These are phyloP conservation scores for Corythornis vintsioides DNA, from an alignment of 2,113 vertebrate genomes.

Conservation along the genomic window DNA sequence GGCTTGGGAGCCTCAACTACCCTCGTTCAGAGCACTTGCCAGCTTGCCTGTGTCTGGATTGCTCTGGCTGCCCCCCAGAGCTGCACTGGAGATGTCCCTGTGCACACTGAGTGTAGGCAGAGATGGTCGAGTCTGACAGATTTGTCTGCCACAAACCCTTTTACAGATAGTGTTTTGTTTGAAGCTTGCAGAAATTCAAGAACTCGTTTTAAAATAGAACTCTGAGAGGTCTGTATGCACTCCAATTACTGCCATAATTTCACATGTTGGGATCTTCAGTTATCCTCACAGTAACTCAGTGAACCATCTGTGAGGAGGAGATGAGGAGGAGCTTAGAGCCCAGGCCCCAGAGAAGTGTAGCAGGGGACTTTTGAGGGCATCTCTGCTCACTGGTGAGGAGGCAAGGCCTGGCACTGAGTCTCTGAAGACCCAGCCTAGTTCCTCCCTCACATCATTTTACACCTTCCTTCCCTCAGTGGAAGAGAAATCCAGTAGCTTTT, in stretches of 20 bases:
- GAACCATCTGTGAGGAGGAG: not conserved
- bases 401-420: not conserved
- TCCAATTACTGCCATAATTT: not conserved
- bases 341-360: not conserved
- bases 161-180: not conserved
- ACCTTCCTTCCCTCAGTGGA: not conserved
- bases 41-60: fast-evolving
- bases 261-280: not conserved
- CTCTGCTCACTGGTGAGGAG: not conserved
- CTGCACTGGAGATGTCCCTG: not conserved
- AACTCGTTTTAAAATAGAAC: not conserved
- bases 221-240: not conserved
- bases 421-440: not conserved
- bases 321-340: not conserved
- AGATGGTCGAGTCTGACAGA: not conserved
- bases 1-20: not conserved
- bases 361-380: not conserved
- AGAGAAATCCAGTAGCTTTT: not conserved
- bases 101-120: fast-evolving
- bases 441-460: not conserved
- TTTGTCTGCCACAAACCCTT: not conserved
- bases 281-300: not conserved
- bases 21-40: not conserved
- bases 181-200: not conserved
- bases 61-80: fast-evolving